Conservation (phyloP, 2,113 vertebrate species). For the Eidolon helvum region DNA sequence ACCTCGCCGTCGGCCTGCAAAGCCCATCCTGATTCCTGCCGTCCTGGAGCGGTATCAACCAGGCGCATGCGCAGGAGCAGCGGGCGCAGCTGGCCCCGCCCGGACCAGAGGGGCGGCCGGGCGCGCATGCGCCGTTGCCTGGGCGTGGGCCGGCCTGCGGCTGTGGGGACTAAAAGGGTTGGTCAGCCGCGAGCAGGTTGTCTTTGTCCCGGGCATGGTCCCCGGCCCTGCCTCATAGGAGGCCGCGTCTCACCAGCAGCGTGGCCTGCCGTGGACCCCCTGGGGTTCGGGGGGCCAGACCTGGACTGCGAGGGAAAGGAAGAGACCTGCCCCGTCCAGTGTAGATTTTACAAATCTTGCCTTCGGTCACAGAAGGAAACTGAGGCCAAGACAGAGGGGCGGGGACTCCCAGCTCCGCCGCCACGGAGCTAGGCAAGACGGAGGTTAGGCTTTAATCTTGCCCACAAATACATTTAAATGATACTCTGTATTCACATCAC, state of each 20-base stretch:
- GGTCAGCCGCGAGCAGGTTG: background rate
- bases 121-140: accelerated
- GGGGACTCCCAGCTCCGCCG: background rate
- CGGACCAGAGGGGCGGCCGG: accelerated
- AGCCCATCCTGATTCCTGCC: background rate
- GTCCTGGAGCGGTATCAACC: background rate
- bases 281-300: background rate
- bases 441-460: no score
- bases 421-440: background rate
- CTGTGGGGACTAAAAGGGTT: accelerated
- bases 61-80: background rate
- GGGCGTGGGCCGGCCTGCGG: accelerated
- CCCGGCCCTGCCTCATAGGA: accelerated
- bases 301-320: accelerated
- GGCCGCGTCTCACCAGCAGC: background rate
- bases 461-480: background rate
- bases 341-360: no score
- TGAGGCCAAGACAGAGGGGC: background rate
- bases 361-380: background rate
- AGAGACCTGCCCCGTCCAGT: accelerated
- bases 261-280: background rate
- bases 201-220: background rate
- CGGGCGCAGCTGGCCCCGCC: accelerated
- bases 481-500: background rate
- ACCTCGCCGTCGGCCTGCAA: background rate